Evolutionary conservation across 2,113 vertebrate species (phyloP), one percentile per base, ranked within the genome.

Genomic region (Xyliphius kryptos): DNA sequence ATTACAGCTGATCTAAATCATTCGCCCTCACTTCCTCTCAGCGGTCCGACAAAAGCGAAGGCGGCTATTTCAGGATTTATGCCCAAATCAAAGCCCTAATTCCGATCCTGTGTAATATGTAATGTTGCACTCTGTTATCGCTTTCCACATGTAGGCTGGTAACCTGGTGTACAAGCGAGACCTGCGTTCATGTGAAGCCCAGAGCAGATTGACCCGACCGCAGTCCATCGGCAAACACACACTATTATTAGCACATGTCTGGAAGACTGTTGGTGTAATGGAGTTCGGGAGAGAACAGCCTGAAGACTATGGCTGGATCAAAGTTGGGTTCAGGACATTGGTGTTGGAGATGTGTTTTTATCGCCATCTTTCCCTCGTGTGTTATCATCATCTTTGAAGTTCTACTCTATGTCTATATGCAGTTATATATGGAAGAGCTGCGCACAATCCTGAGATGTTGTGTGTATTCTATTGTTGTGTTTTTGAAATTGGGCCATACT

Each of bases 61-160:
- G 3, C 6, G 2, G 13, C 38, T 58, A 58, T 58, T 58, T 58
- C 20, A 58, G 56, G 56, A 44, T 58, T n/a, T n/a, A n/a, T n/a
- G n/a, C n/a, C 14, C 0, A 38, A 58, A 44, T 58, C 56, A 58
- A 58, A 58, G 56, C 56, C 40, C 40, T 58, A 58, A 58, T 58
- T 58, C 56, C 1, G 56, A 58, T n/a, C n/a, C n/a, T n/a, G 56
- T 58, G 40, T 58, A 58, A 58, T 58, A 58, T 58, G 56, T 44
- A 58, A 44, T 44, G 56, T 15, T 58, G 44, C 56, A 58, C 40
- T 58, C 44, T 58, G 56, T 58, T 58, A 22, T 58, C 44, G 14
- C 40, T 56, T 58, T 44, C 20, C 56, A 44, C 40, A n/a, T n/a
- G n/a, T n/a, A n/a, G n/a, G n/a, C n/a, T n/a, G n/a, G n/a, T n/a